A percentile compares a stretch with the other conserved stretches of the same genome.
These are phyloP conservation scores for Manis crassicaudata DNA, from an alignment of 2,797 vertebrate species.

Conservation along the genomic window DNA sequence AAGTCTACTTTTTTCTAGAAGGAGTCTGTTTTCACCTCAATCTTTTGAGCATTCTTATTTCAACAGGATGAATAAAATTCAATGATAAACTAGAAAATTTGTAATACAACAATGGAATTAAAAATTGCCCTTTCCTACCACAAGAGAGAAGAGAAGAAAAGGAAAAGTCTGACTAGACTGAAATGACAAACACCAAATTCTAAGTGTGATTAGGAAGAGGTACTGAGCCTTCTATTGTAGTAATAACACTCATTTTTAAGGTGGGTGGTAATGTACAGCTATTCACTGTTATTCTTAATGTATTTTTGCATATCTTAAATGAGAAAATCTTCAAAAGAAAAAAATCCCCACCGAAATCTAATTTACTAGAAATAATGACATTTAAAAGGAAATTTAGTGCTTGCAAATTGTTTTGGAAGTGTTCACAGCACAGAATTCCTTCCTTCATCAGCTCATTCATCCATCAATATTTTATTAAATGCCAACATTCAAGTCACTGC, in stretches of 20 bases:
- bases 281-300: not conserved
- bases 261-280: not conserved
- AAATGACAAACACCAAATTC: not conserved
- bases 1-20: not conserved
- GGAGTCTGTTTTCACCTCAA: not conserved
- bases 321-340: slow-evolving; percentile 25
- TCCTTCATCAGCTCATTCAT: not conserved
- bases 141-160: not conserved
- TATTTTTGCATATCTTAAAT: not conserved
- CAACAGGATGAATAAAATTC: not conserved
- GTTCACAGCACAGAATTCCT: not conserved
- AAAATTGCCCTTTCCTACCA: not conserved
- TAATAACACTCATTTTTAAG: not conserved
- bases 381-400: not conserved
- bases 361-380: not conserved
- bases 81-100: not conserved
- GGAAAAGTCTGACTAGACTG: not conserved
- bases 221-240: not conserved
- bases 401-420: not conserved
- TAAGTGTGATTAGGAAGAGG: not conserved
- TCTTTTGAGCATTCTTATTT: not conserved
- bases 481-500: not conserved
- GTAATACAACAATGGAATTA: not conserved
- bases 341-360: not conserved
- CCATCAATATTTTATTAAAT: not conserved